Percentiles rank a stretch among this genome's conserved stretches.
Conservation (phyloP, 2,797 vertebrate genomes). For the Pangasius sanitwongsei region DNA sequence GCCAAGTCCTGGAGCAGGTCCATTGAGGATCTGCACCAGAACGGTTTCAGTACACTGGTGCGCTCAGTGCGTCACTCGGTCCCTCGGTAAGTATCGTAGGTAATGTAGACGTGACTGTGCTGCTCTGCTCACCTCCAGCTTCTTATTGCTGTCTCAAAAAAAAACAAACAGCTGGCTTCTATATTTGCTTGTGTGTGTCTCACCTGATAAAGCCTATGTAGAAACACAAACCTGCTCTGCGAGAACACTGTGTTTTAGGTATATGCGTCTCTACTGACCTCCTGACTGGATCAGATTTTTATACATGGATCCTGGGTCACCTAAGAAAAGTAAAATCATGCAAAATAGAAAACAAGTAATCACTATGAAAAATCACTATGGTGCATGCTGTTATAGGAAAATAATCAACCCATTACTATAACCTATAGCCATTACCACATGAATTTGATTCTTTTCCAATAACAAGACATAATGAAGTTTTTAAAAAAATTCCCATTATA, state of each 20-base stretch:
- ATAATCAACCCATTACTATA: not conserved
- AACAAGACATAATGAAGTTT: not conserved
- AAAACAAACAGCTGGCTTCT: not conserved
- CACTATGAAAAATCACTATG: no score
- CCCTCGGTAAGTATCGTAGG: conserved; percentile 89
- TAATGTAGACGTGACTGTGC: conserved; percentile 56
- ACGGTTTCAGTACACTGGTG: conserved; percentile 89
- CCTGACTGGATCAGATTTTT: not conserved
- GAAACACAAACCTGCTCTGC: not conserved
- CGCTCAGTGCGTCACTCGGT: conserved; percentile 93
- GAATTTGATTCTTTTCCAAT: not conserved
- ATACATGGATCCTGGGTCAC: not conserved
- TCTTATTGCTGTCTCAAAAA: conserved; percentile 18
- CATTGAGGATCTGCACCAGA: conserved; percentile 96
- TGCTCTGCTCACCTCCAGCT: conserved; percentile 64
- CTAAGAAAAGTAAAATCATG: not conserved
- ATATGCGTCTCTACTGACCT: not conserved
- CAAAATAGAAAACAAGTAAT: not conserved
- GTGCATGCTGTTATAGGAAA: not conserved
- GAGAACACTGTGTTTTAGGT: not conserved
- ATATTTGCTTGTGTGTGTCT: conserved; percentile 44
- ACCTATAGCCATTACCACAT: not conserved
- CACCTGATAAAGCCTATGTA: conserved; percentile 44
- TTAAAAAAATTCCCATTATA: not conserved
- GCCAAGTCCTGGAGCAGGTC: conserved; percentile 96